Evolutionary conservation across 2,113 vertebrate genomes (phyloP), one percentile per base, ranked within the genome.

Genomic region (Oreocharis arfaki): DNA sequence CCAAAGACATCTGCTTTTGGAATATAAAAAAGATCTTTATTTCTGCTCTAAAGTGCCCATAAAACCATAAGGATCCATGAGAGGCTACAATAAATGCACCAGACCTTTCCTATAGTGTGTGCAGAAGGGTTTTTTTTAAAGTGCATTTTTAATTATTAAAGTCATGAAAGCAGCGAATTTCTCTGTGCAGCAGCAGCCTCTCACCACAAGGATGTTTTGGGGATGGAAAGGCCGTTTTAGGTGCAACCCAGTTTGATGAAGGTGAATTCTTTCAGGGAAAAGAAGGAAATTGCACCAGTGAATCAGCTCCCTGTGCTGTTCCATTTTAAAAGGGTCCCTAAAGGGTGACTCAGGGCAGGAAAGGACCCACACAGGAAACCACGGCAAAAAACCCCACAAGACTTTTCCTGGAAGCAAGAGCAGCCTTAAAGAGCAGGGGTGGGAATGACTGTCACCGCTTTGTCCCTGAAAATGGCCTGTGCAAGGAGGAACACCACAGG

Each of bases 91-190:
- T 49, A 92, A 96, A 95, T 57, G 91, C 80, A 69, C 52, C 21
- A 93, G 94, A 77, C 93, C 86, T 91, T 83, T 73, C 91, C 91
- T 37, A 32, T 21, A 60, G 70, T 11, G 11, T 60, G 41, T 79
- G 68, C 61, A 82, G 91, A 41, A 89, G 57, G 93, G 13, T 52
- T 75, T 68, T 64, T 64, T 71, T 87, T 65, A 15, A 91, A 95
- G 86, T 85, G 90, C 71, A 52, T 92, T 97, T 95, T 97, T 96
- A 97, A 97, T 97, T 96, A 97, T 97, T 97, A 87, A 97, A 96
- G 68, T 61, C 69, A 83, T 95, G 89, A 96, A 97, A 92, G 64
- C 7, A 89, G 77, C 37, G 6, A 28, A 87, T 92, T 92, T 94
- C 69, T 94, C 83, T 73, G 35, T 57, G 77, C 65, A 85, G 74